Evolutionary conservation across 2,888 invertebrate genomes (phyloP), one percentile per base, ranked within the genome.

Genomic region (Caenorhabditis sp.): DNA sequence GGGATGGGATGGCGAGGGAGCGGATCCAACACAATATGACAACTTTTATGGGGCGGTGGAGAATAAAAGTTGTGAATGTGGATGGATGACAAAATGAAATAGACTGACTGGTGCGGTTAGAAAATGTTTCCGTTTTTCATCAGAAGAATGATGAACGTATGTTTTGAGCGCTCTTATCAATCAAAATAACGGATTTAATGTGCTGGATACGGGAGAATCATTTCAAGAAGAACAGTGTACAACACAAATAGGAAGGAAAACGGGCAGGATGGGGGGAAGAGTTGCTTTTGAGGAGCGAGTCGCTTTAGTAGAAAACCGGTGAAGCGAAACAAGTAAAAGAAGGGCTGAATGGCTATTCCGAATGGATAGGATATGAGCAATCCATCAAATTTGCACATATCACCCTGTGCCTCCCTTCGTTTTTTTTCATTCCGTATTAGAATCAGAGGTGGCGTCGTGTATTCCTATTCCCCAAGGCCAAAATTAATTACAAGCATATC

Each of bases 251-350:
- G 52, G 24, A 13, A 39, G 53, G 39, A 9, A 48, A 65, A 58
- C 15, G 56, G 52, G 11, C 17, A 58, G 59, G 30, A 68, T 52
- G 59, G 41, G 41, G 59, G 59, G 58, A 52, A 70, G n/a, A 70
- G 59, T 70, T 70, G 59, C 70, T 59, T 70, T 70, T 70, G 70
- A 65, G 63, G 58, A 73, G 52, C 35, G 58, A 73, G 63, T 58
- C 58, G 58, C 72, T 52, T 63, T 50, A 58, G 72, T 63, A 39
- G 65, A 48, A 72, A 73, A 59, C 53, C 73, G 73, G 73, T 73
- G 73, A 73, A 73, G 73, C 73, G 73, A 52, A 39, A 73, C 73
- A 65, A 71, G 62, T 62, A 55, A 62, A 62, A 71, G 61, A 61
- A 61, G 43, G 46, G 59, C 55, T 72, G 70, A 70, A 70, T 70